Conservation (phyloP, 2,797 vertebrate genomes). For the Australoheros facetus region DNA sequence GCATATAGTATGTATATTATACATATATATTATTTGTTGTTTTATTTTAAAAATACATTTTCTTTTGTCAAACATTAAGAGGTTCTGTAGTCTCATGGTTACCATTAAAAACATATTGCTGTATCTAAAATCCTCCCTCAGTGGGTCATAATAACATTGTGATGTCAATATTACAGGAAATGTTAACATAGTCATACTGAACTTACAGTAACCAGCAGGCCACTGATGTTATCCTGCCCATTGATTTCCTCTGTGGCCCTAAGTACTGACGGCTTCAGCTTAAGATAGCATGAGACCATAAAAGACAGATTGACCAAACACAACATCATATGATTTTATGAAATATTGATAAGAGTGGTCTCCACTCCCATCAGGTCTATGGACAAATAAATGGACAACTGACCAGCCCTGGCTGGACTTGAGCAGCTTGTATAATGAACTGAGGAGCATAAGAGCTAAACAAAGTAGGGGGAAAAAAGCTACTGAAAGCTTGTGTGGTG, state of each 20-base stretch:
- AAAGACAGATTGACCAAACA: conserved; percentile 76
- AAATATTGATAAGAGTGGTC: conserved; percentile 80
- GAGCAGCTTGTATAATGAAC: conserved; percentile 41
- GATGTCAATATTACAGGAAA: conserved; percentile 81
- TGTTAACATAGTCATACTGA: conserved; percentile 73
- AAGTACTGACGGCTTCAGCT: conserved; percentile 76
- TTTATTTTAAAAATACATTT: conserved; percentile 19
- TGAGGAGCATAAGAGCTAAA: conserved; percentile 20
- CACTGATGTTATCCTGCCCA: conserved; percentile 76
- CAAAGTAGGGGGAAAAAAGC: conserved; percentile 29
- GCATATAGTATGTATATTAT: not conserved
- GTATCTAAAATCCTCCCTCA: conserved; percentile 48
- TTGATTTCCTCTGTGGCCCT: conserved; percentile 76
- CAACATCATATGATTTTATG: conserved; percentile 76
- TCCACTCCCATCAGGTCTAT: conserved; percentile 71
- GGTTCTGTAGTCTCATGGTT: conserved; percentile 28
- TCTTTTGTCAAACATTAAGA: conserved; percentile 43
- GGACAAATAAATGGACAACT: conserved; percentile 72
- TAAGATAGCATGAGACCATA: conserved; percentile 75
- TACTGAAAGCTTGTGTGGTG: conserved; percentile 11
- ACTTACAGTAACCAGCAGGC: conserved; percentile 77
- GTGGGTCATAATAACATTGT: conserved; percentile 68
- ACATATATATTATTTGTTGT: not conserved
- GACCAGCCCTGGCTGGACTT: conserved; percentile 57
- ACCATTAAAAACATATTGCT: conserved; percentile 60